Base-by-base conservation (phyloP, 2,888 invertebrate genomes). In the Epirrhoe alternata region DNA sequence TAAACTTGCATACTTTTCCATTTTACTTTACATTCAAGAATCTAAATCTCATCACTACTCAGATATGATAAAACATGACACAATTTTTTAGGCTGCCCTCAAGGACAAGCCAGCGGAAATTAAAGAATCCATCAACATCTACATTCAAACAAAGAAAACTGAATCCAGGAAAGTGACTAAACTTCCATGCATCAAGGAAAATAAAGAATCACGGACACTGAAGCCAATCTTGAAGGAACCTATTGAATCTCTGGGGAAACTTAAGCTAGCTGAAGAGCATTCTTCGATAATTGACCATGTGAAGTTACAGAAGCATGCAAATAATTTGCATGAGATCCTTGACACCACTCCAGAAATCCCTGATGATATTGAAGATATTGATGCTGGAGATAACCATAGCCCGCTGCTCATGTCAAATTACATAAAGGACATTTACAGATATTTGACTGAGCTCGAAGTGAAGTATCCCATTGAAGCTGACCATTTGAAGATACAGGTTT, bases 381-480 rank as follows among this genome's bases (percentile, higher is more conserved):
- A 98, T 80, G 94, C 94, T 14, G 94, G 95, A 55, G 97, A 97
- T 80, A 94, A 90, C 49, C 94, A 95, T 52, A 97, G 97, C 86
- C 96, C 97, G 3, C 94, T 97, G 74, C 94, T 98, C 75, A 96
- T 97, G 82, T 95, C 97, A 14, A 96, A 96, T 75, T 99, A 98
- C 85, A 96, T 97, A 38, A 96, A 97, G 72, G 98, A 99, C 77
- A 99, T 99, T 82, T 98, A 98, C 83, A 90, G 93, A 16, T 98
- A 99, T 88, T 94, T 99, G 81, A 95, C 95, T 71, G 88, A 94
- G 56, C 86, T 98, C 68, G 99, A 99, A 94, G 84, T 85, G 16
- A 93, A 95, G 73, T 96, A 95, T 85, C 93, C 95, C 3, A 94
- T 98, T 64, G 86, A 90, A 47, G 83, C 89, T 16, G 94, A 95